Evolutionary conservation across 1,140 invertebrate genomes (phyloP).

Genomic region (Anoplolepis gracilipes): DNA sequence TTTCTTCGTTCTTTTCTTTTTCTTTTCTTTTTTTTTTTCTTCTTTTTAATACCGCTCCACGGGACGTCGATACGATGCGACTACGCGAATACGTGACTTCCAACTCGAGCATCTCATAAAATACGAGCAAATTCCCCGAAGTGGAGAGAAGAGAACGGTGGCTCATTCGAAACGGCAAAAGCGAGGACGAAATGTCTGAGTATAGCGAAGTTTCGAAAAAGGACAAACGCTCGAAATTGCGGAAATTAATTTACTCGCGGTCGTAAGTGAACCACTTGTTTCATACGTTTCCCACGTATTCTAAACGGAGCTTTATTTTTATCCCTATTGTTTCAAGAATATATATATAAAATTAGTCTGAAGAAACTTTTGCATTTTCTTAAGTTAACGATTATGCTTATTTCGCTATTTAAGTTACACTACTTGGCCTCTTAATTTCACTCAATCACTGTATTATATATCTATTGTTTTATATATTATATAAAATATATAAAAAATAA

Average conservation of each 20-base stretch:
- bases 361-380: background rate
- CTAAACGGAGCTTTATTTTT: slow-evolving; percentile 24
- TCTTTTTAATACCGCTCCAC: slow-evolving; percentile 21
- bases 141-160: slow-evolving; percentile 18
- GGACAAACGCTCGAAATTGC: slow-evolving; percentile 6
- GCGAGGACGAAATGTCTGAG: slow-evolving; percentile 44
- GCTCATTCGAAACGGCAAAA: slow-evolving; percentile 33
- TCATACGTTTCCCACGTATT: slow-evolving; percentile 20
- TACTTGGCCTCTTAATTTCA: background rate
- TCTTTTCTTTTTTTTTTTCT: background rate
- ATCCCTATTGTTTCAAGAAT: background rate
- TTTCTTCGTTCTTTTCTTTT: background rate
- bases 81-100: slow-evolving; percentile 56
- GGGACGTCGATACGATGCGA: slow-evolving; percentile 56
- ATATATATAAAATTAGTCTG: background rate
- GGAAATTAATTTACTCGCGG: slow-evolving; percentile 52
- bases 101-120: slow-evolving; percentile 57
- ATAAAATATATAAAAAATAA: background rate
- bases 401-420: slow-evolving; percentile 3
- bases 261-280: slow-evolving; percentile 56
- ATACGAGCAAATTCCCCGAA: slow-evolving; percentile 51
- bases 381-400: background rate
- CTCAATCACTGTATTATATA: background rate
- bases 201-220: slow-evolving; percentile 42
- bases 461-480: background rate